Conservation (phyloP, 1,140 invertebrate species). For the Steinernema feltiae region DNA sequence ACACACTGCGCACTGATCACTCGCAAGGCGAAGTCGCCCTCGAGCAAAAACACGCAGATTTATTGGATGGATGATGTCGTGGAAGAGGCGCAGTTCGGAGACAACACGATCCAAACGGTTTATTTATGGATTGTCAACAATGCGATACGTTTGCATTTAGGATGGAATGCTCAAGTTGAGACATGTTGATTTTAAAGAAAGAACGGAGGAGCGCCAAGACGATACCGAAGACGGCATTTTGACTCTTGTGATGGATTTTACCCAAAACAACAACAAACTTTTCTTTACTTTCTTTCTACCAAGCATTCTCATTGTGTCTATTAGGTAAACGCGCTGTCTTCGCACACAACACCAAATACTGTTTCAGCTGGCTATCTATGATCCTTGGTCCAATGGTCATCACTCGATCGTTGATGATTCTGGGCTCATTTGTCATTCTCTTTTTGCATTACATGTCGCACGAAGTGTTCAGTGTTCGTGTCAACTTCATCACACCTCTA, state of each 20-base stretch:
- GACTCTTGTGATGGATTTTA: background rate
- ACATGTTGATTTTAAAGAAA: background rate
- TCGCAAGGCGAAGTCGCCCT: background rate
- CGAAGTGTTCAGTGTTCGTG: constrained; percentile 1
- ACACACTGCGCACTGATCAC: background rate
- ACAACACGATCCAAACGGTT: background rate
- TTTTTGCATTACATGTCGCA: background rate
- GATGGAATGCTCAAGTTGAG: background rate
- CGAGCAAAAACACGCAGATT: background rate
- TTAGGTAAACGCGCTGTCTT: background rate
- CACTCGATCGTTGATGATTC: background rate
- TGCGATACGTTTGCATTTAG: background rate
- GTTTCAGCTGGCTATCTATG: constrained; percentile 1
- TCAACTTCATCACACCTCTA: background rate
- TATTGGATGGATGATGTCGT: background rate
- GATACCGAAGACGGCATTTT: background rate
- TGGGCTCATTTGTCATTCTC: background rate
- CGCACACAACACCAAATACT: background rate
- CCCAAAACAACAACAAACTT: constrained; percentile 4
- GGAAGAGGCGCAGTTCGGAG: background rate
- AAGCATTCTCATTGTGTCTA: background rate
- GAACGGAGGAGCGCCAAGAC: background rate
- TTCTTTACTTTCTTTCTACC: background rate
- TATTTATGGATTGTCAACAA: background rate
- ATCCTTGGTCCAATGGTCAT: background rate